Conservation (phyloP, 2,888 invertebrate genomes). For the Disparrhopalites patrizii region DNA sequence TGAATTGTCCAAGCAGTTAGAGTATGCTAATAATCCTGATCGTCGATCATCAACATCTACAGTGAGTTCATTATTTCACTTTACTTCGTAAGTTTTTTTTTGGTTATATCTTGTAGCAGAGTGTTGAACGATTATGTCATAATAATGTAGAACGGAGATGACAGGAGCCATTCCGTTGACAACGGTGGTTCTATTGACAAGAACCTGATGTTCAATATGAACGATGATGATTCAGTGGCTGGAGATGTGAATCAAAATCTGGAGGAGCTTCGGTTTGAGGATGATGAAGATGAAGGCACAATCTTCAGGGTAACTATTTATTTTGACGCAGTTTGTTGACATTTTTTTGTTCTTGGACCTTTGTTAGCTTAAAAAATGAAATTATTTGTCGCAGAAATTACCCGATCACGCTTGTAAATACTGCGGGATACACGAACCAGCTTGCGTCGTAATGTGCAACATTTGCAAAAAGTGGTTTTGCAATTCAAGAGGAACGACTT, state of each 20-base stretch:
- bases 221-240: slow-evolving; percentile 38
- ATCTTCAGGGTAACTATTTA: slow-evolving; percentile 60
- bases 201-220: slow-evolving; percentile 10
- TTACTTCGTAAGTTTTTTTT: neutral
- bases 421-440: slow-evolving; percentile 96
- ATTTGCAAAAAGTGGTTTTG: slow-evolving; percentile 99
- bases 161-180: slow-evolving; percentile 14
- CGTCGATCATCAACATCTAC: slow-evolving; percentile 25
- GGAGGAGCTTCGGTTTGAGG: slow-evolving; percentile 89
- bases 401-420: slow-evolving; percentile 98
- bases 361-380: neutral
- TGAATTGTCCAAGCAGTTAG: slow-evolving; percentile 15
- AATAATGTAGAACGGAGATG: slow-evolving; percentile 19
- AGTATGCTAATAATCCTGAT: slow-evolving; percentile 6
- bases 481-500: slow-evolving; percentile 96
- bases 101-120: neutral
- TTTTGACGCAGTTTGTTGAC: neutral
- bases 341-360: neutral
- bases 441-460: slow-evolving; percentile 97
- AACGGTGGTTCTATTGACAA: slow-evolving; percentile 3
- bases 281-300: slow-evolving; percentile 87
- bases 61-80: slow-evolving; percentile 1
- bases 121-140: neutral
- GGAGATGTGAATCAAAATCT: slow-evolving; percentile 58
- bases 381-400: slow-evolving; percentile 62